These are phyloP conservation scores for Aplocera efformata DNA, from an alignment of 2,888 invertebrate genomes.

Conservation along the genomic window DNA sequence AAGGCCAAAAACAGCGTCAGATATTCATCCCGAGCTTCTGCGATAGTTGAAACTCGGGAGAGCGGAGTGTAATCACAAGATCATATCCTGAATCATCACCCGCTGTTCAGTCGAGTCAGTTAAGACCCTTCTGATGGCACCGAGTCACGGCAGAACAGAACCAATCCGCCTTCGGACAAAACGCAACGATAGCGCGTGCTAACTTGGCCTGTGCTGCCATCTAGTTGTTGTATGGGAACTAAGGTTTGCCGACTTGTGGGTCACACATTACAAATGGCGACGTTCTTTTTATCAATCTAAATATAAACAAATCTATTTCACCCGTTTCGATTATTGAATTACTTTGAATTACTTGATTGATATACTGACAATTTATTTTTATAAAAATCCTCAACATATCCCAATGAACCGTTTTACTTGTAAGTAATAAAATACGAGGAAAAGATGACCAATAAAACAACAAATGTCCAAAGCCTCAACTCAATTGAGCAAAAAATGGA, in stretches of 20 bases:
- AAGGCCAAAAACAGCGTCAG: constrained; percentile 63
- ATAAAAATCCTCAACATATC: too few relatives aligned
- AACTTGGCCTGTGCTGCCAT: constrained; percentile 22
- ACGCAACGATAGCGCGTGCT: constrained; percentile 19
- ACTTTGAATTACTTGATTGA: too few relatives aligned
- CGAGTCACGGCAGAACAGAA: constrained; percentile 16
- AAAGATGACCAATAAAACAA: constrained; percentile 2
- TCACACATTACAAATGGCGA: too few relatives aligned
- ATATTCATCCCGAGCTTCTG: constrained; percentile 49
- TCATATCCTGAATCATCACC: constrained; percentile 64
- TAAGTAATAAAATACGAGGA: neutral
- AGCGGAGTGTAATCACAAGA: constrained; percentile 57
- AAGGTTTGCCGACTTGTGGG: neutral
- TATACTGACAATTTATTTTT: too few relatives aligned
- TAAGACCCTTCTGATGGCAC: constrained; percentile 19
- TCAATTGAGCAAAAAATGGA: constrained; percentile 10
- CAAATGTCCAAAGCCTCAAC: constrained; percentile 12
- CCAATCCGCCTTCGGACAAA: neutral
- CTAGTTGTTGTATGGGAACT: constrained; percentile 10
- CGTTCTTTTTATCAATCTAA: too few relatives aligned
- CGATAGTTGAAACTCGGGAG: constrained; percentile 59
- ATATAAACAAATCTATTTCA: too few relatives aligned
- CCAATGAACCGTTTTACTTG: too few relatives aligned
- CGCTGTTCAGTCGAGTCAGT: constrained; percentile 41
- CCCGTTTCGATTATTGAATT: too few relatives aligned